A percentile compares a stretch with the other conserved stretches of the same genome.
These are phyloP conservation scores for Anastrepha obliqua DNA, from an alignment of 1,140 invertebrate species.

Conservation along the genomic window DNA sequence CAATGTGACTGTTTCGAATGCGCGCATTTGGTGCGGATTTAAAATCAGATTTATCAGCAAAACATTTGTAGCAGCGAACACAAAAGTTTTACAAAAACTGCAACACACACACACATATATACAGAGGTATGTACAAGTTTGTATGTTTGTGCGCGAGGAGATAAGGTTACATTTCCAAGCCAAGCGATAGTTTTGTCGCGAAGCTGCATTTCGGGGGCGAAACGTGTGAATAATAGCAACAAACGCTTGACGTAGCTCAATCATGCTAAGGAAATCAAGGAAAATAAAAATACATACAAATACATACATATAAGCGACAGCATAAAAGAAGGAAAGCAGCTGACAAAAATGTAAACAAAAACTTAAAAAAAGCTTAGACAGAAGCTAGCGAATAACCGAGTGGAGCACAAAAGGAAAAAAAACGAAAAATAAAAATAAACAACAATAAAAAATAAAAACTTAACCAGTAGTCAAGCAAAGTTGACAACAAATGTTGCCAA, in stretches of 20 bases:
- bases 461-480: neutral
- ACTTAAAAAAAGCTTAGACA: neutral
- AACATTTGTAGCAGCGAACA: neutral
- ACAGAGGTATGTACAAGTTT: neutral
- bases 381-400: too few relatives aligned
- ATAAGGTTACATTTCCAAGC: neutral
- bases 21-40: neutral
- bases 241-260: neutral
- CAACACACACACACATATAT: neutral
- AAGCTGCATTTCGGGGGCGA: neutral
- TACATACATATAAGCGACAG: neutral
- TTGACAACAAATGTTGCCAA: neutral
- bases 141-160: neutral
- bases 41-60: constrained; percentile 34
- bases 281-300: neutral
- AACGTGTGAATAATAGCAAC: neutral
- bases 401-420: too few relatives aligned
- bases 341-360: neutral
- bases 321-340: neutral
- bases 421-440: neutral
- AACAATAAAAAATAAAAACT: neutral
- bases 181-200: neutral
- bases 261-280: neutral
- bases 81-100: neutral
- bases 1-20: neutral